Conservation (phyloP, 2,113 vertebrate species). For the Python bivittatus region DNA sequence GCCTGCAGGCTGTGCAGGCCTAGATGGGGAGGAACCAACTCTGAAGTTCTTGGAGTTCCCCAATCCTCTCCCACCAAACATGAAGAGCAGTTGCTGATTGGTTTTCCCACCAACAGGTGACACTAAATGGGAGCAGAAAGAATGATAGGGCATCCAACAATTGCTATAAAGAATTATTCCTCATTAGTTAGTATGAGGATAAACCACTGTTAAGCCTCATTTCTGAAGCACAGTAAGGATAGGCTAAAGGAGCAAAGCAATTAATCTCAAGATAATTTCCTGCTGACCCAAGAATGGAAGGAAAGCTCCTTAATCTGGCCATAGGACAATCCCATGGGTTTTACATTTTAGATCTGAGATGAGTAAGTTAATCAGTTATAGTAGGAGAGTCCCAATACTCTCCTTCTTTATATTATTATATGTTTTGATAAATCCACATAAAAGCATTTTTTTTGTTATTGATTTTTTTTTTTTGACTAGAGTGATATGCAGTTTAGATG, state of each 20-base stretch:
- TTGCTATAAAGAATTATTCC: not conserved
- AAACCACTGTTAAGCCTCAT: not conserved
- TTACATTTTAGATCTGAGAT: conserved; percentile 18
- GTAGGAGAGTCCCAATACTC: not conserved
- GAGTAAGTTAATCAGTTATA: not conserved
- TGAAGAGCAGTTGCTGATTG: not conserved
- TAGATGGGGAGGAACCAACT: not conserved
- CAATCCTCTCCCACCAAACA: not conserved
- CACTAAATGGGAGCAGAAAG: not conserved
- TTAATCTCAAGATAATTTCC: not conserved
- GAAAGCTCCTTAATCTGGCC: not conserved
- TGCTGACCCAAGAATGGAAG: not conserved
- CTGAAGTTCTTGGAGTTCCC: not conserved
- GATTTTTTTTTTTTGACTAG: not conserved
- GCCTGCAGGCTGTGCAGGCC: too few species aligned
- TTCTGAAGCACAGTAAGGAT: not conserved
- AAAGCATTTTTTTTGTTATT: not conserved
- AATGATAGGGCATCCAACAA: not conserved
- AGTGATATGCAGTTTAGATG: not conserved
- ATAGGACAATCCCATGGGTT: not conserved
- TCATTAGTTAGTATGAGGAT: not conserved
- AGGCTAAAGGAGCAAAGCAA: not conserved
- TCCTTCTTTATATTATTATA: not conserved
- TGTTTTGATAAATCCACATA: not conserved
- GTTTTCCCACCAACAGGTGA: not conserved